These are phyloP conservation scores for Acleris cristana DNA, from an alignment of 2,888 invertebrate species.

Conservation along the genomic window DNA sequence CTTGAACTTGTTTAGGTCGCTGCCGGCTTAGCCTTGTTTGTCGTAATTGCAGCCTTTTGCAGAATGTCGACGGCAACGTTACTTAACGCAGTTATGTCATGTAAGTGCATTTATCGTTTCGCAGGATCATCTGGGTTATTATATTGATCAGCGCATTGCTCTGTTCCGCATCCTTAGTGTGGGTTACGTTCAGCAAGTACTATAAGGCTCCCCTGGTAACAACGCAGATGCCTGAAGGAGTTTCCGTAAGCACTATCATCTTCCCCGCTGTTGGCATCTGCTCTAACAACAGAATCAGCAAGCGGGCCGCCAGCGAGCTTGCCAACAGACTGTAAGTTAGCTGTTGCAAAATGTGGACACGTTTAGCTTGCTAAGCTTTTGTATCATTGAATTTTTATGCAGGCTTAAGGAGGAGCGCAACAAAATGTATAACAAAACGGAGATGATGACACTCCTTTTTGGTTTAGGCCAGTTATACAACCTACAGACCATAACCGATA, in stretches of 20 bases:
- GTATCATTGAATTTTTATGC: slow-evolving; percentile 22
- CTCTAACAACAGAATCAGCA: slow-evolving; percentile 77
- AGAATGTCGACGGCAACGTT: slow-evolving; percentile 48
- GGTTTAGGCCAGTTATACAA: slow-evolving; percentile 72
- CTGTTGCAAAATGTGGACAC: slow-evolving; percentile 10
- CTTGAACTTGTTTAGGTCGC: slow-evolving; percentile 59
- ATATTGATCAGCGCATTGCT: slow-evolving; percentile 67
- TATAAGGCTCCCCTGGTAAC: slow-evolving; percentile 71
- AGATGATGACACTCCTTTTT: slow-evolving; percentile 65
- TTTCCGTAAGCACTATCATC: slow-evolving; percentile 71
- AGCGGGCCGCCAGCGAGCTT: slow-evolving; percentile 62
- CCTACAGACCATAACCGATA: slow-evolving; percentile 53
- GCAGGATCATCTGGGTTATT: slow-evolving; percentile 70
- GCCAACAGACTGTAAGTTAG: slow-evolving; percentile 68
- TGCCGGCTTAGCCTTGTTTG: slow-evolving; percentile 50
- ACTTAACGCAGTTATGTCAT: slow-evolving; percentile 43
- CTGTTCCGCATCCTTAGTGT: slow-evolving; percentile 69
- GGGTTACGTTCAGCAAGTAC: slow-evolving; percentile 69
- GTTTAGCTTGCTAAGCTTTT: not conserved
- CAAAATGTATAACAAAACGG: slow-evolving; percentile 60
- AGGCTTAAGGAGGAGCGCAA: slow-evolving; percentile 69
- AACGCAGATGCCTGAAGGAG: slow-evolving; percentile 75
- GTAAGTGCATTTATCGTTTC: slow-evolving; percentile 37
- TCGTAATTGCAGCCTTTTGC: slow-evolving; percentile 50
- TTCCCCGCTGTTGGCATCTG: slow-evolving; percentile 80